A percentile compares a stretch with the other conserved stretches of the same genome.
Evolutionary conservation across 2,113 vertebrate species (phyloP).

Genomic region (Antechinus stuartii): DNA sequence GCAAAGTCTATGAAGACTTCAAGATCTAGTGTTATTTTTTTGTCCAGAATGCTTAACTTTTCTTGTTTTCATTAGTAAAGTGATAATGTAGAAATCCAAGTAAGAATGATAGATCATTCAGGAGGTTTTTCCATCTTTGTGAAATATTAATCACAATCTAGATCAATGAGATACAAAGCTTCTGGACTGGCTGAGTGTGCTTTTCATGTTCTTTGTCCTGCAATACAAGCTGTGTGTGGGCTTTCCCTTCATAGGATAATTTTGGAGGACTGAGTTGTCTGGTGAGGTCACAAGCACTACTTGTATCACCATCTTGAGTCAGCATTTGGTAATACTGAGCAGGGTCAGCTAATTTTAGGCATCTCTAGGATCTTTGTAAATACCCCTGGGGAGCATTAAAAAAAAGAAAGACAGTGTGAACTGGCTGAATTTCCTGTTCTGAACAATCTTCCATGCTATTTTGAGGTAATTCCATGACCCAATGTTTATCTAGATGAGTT

Average conservation of each 20-base stretch:
- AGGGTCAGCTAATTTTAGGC: conserved; percentile 76
- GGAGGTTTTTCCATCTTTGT: background rate
- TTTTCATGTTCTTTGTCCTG: conserved; percentile 73
- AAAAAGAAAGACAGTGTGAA: conserved; percentile 52
- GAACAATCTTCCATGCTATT: conserved; percentile 38
- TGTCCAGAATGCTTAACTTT: background rate
- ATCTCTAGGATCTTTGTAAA: conserved; percentile 70
- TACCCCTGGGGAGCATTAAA: conserved; percentile 59
- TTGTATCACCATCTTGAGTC: conserved; percentile 85
- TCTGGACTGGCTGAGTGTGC: conserved; percentile 42
- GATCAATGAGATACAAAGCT: background rate
- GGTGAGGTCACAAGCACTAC: conserved; percentile 81
- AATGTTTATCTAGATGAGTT: conserved; percentile 23
- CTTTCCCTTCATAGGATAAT: conserved; percentile 80
- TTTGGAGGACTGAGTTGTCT: conserved; percentile 81
- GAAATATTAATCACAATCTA: background rate
- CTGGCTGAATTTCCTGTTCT: conserved; percentile 54
- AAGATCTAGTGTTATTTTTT: background rate
- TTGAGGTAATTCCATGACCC: conserved; percentile 40
- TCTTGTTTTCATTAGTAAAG: background rate
- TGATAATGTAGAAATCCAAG: background rate
- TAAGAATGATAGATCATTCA: background rate
- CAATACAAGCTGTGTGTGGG: conserved; percentile 73
- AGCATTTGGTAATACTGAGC: conserved; percentile 78
- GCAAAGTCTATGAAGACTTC: conserved; percentile 27